phyloP scores from a whole-genome alignment of 2,888 invertebrate species.

The Ophion obscuratus region DNA sequence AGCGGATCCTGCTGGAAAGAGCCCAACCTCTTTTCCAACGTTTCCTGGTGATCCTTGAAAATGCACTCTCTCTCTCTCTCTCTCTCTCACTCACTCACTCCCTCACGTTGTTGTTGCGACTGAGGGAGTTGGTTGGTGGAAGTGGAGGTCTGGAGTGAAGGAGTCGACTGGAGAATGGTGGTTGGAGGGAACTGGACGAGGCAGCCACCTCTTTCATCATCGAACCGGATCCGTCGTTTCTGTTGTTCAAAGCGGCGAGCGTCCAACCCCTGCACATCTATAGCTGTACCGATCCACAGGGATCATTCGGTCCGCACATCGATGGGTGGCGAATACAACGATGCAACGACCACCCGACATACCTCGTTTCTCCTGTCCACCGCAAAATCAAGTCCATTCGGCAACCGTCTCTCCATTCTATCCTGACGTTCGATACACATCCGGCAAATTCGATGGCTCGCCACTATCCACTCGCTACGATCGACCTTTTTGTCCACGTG shows the following conservation, averaged over 20 bases:
- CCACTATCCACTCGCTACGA: slow-evolving; percentile 30
- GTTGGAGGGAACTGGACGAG: slow-evolving; percentile 54
- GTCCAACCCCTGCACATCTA: slow-evolving; percentile 38
- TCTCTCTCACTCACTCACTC: neutral
- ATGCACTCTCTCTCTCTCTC: slow-evolving; percentile 46
- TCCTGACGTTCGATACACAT: slow-evolving; percentile 39
- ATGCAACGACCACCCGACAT: neutral
- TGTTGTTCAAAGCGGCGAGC: slow-evolving; percentile 62
- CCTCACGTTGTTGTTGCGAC: neutral
- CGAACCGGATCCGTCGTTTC: slow-evolving; percentile 59
- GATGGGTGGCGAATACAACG: neutral
- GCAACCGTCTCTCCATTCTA: slow-evolving; percentile 15
- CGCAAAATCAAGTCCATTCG: slow-evolving; percentile 17
- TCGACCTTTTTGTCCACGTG: no score
- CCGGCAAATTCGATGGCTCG: slow-evolving; percentile 54
- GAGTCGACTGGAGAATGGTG: slow-evolving; percentile 51
- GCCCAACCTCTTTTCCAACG: slow-evolving; percentile 58
- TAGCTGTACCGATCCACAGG: slow-evolving; percentile 42
- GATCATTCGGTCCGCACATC: neutral
- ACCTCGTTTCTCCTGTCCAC: slow-evolving; percentile 46
- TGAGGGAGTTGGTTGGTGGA: slow-evolving; percentile 14
- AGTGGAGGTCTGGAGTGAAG: slow-evolving; percentile 49
- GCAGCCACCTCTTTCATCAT: slow-evolving; percentile 73
- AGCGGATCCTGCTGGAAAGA: slow-evolving; percentile 72
- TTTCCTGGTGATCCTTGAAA: slow-evolving; percentile 68